Evolutionary conservation across 2,797 vertebrate species (phyloP), one percentile per base, ranked within the genome.

Genomic region (Halcyon chelicuti): DNA sequence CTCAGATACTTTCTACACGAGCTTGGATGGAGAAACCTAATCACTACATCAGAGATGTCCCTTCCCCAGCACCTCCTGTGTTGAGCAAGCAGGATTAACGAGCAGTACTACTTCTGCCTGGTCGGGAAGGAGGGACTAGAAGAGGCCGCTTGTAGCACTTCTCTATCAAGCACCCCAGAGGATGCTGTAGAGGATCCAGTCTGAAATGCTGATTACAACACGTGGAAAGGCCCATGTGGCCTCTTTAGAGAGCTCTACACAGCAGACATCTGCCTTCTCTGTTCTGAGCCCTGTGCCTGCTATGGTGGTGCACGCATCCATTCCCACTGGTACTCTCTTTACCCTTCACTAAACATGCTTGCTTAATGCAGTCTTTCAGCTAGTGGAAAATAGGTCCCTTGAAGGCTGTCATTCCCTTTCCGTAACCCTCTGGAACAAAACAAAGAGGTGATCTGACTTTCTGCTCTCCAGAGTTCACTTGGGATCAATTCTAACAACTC

Each of bases 401-500:
- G 97, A 97, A 97, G 95, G 96, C 96, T 97, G 97, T 97, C 96
- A 97, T 97, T 97, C 96, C 92, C 93, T 96, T 94, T 97, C 6
- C 61, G 95, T 94, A 95, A 96, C 94, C 93, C 89, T 84, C 78
- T 87, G 94, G 86, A 97, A 97, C 81, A 96, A 95, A 97, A 96
- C 95, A 96, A 97, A 97, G 95, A 96, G 89, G 96, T 96, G 92
- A 93, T 97, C 96, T 90, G 95, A 97, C 96, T 97, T 97, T 94
- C 92, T 96, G 91, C 91, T 97, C 93, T 97, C 93, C 92, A 89
- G 95, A 96, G 97, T 96, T 97, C 97, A 97, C 94, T 97, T 94
- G 95, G 96, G 97, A 97, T 97, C 96, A 97, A 97, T 96, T 97
- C 95, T 97, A 97, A 96, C 96, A 97, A 96, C 92, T 92, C 97